Evolutionary conservation across 2,113 vertebrate genomes (phyloP).

Genomic region (Laterallus jamaicensis): DNA sequence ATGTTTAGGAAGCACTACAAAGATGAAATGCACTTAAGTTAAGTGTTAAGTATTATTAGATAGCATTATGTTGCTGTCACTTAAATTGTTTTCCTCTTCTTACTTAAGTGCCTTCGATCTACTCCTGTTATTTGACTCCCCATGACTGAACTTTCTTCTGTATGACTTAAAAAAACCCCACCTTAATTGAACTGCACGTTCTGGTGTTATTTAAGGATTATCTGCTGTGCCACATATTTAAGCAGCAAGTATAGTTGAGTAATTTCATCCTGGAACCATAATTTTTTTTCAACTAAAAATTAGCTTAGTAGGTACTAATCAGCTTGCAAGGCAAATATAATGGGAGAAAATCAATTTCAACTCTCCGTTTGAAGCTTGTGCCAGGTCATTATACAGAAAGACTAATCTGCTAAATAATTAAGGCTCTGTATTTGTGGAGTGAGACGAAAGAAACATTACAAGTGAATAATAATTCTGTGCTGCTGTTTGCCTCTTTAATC

Average conservation of each 20-base stretch:
- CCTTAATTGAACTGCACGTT: background rate
- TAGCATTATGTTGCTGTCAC: background rate
- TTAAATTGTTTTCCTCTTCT: conserved; percentile 2
- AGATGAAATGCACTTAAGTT: background rate
- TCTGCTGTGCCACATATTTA: background rate
- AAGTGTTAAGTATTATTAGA: conserved; percentile 12
- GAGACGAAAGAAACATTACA: conserved; percentile 32
- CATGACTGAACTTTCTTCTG: background rate
- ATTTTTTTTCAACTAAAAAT: conserved; percentile 49
- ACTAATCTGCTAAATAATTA: conserved; percentile 40
- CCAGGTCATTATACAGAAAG: conserved; percentile 29
- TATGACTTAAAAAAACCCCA: background rate
- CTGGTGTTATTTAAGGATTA: conserved; percentile 50
- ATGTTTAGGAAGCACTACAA: background rate
- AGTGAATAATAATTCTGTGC: conserved; percentile 31
- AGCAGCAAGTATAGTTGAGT: conserved; percentile 13
- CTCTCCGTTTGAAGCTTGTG: conserved; percentile 26
- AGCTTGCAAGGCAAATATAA: conserved; percentile 43
- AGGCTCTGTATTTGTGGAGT: conserved; percentile 41
- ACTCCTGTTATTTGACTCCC: background rate
- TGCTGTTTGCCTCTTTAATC: conserved; percentile 9
- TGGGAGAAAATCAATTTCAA: conserved; percentile 33
- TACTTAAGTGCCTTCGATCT: conserved; percentile 1
- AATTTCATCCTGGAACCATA: conserved; percentile 44
- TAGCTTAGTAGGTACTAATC: conserved; percentile 48